phyloP scores from a whole-genome alignment of 2,888 invertebrate species.

The Caenorhabditis sinica region DNA sequence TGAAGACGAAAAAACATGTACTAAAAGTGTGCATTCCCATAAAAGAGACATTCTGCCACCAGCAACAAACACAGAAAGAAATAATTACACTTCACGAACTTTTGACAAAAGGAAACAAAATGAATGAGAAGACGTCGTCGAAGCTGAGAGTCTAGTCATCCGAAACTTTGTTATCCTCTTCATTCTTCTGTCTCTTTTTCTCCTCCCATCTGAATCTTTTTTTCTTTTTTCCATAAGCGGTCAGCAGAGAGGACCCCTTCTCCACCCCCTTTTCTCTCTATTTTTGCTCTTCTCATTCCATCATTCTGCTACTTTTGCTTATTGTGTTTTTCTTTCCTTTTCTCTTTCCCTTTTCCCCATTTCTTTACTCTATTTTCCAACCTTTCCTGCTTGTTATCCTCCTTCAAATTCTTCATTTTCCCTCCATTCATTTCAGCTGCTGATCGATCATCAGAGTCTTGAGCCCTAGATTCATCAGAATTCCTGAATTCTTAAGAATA shows the following conservation, averaged over 20 bases:
- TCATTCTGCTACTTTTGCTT: conserved; percentile 24
- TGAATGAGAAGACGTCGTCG: conserved; percentile 11
- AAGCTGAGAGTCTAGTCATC: conserved; percentile 37
- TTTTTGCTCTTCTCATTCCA: conserved; percentile 30
- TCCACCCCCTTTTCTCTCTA: conserved; percentile 24
- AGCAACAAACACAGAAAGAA: conserved; percentile 9
- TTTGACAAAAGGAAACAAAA: conserved; percentile 36
- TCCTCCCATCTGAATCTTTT: conserved; percentile 38
- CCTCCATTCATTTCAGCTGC: neutral
- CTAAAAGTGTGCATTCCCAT: neutral
- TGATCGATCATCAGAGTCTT: neutral
- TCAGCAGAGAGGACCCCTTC: conserved; percentile 33
- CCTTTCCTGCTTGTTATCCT: neutral
- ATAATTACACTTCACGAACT: conserved; percentile 46
- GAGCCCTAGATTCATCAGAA: neutral
- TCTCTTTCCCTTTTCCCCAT: neutral
- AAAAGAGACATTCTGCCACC: no score
- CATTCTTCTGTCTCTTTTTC: conserved; percentile 33
- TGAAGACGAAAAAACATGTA: neutral
- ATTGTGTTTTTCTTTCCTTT: conserved; percentile 23
- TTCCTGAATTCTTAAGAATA: neutral
- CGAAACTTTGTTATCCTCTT: conserved; percentile 51
- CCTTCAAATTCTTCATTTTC: no score
- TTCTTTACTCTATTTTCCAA: neutral
- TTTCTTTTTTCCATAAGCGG: conserved; percentile 32